Base-by-base conservation (phyloP, 2,113 vertebrate species). In the Lepus timidus region DNA sequence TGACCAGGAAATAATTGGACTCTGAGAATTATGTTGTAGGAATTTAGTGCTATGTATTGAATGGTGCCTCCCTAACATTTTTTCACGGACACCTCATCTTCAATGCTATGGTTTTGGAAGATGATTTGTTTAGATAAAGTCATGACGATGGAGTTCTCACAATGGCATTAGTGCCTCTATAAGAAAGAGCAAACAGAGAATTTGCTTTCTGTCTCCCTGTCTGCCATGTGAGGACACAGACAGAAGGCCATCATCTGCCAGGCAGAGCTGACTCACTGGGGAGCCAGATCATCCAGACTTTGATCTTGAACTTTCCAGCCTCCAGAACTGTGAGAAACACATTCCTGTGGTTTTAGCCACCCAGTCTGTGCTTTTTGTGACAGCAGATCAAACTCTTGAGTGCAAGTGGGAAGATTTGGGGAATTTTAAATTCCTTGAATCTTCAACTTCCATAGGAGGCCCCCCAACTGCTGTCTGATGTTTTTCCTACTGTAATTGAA, bases 1-100 rank as follows among this genome's bases (percentile, higher is more conserved):
- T 52, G 70, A n/a, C 0, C 51, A 55, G 23, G 4, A 89, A n/a
- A 36, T 20, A 31, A 90, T 22, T 52, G 62, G 70, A 61, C 52
- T 88, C 33, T 88, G 49, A 84, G 23, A 92, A 62, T 83, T 73
- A 36, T 36, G 39, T 39, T 93, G 20, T 88, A 27, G 52, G 49
- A 68, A 27, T 23, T 16, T 16, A 16, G 25, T 83, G 23, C 64
- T 49, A 29, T 75, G 22, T 31, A 93, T 33, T 74, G 73, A 87
- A 64, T 6, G 62, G 16, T 83, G n/a, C 36, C 27, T 10, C 33
- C 79, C 68, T 20, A 68, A 86, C 81, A 68, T 14, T 36, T 12
- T 14, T 79, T n/a, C 31, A 6, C 31, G 58, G 51, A 89, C 92
- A 74, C 25, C 70, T 81, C 55, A 11, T 4, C 58, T 33, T 12